These are phyloP conservation scores for Taenioides sp. DNA, from an alignment of 2,797 vertebrate genomes.

Conservation along the genomic window DNA sequence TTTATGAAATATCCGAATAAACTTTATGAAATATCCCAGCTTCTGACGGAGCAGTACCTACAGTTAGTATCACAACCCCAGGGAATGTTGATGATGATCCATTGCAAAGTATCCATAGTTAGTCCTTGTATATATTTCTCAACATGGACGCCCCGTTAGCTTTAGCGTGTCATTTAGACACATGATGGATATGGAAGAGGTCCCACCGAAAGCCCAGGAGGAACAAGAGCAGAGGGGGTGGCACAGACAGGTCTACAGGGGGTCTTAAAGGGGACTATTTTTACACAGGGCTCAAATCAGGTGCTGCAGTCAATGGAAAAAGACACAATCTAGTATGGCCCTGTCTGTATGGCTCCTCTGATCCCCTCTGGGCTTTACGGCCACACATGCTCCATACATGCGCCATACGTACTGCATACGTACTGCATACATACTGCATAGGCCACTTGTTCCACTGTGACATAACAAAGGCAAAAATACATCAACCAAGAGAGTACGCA, in stretches of 20 bases:
- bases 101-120: too few relatives aligned
- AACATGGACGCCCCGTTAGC: not conserved
- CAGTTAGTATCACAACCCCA: too few relatives aligned
- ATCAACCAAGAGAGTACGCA: not conserved
- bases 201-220: constrained; percentile 29
- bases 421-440: not conserved
- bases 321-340: constrained; percentile 42
- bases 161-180: constrained; percentile 18
- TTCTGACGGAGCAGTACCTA: too few relatives aligned
- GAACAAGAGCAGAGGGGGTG: not conserved
- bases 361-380: constrained; percentile 32
- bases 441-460: not conserved
- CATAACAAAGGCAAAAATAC: not conserved
- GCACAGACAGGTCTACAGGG: not conserved
- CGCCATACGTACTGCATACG: constrained; percentile 1
- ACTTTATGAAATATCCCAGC: too few relatives aligned
- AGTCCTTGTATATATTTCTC: too few relatives aligned
- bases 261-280: constrained; percentile 61
- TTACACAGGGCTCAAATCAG: constrained; percentile 62
- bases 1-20: too few relatives aligned
- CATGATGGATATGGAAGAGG: constrained; percentile 23
- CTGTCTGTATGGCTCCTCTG: constrained; percentile 61
- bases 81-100: too few relatives aligned
- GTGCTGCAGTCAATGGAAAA: constrained; percentile 55
- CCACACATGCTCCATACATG: constrained; percentile 19